Conservation (phyloP, 2,888 invertebrate species). For the Andrena hattorfiana region DNA sequence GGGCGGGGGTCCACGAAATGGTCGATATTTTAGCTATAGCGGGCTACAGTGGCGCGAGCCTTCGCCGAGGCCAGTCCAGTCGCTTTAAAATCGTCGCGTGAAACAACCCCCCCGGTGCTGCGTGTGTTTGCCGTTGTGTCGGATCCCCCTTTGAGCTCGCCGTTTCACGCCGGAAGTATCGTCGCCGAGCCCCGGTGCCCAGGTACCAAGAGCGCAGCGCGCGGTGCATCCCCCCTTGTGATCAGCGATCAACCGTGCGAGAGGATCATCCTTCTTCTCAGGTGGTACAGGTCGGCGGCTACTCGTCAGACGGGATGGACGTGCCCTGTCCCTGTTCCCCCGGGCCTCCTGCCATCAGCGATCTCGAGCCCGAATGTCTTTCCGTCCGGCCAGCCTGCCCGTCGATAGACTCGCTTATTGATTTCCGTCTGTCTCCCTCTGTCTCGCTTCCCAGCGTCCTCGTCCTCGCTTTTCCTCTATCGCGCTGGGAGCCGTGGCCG, state of each 20-base stretch:
- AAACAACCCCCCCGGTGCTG: constrained; percentile 58
- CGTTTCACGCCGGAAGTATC: constrained; percentile 7
- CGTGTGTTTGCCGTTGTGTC: constrained; percentile 45
- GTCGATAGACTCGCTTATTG: constrained; percentile 70
- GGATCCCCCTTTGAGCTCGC: constrained; percentile 18
- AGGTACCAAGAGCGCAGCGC: constrained; percentile 30
- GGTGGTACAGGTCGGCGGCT: constrained; percentile 34
- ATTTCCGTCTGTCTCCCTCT: constrained; percentile 62
- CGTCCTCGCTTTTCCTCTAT: constrained; percentile 31
- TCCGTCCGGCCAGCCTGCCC: constrained; percentile 42
- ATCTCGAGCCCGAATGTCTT: constrained; percentile 34
- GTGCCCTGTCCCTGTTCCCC: constrained; percentile 6
- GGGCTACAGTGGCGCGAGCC: constrained; percentile 82
- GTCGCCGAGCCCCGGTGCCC: constrained; percentile 11
- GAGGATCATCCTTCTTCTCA: constrained; percentile 33
- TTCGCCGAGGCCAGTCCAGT: constrained; percentile 73
- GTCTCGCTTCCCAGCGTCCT: constrained; percentile 32
- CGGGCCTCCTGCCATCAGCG: background rate
- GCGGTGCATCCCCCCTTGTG: constrained; percentile 13
- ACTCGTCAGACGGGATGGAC: constrained; percentile 25
- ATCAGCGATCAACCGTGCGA: constrained; percentile 30
- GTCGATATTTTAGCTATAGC: constrained; percentile 84
- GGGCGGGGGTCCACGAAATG: constrained; percentile 82
- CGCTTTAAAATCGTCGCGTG: constrained; percentile 66
- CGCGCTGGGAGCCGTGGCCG: constrained; percentile 16